Evolutionary conservation across 2,888 invertebrate species (phyloP).

Genomic region (Drosophila tanythrix): DNA sequence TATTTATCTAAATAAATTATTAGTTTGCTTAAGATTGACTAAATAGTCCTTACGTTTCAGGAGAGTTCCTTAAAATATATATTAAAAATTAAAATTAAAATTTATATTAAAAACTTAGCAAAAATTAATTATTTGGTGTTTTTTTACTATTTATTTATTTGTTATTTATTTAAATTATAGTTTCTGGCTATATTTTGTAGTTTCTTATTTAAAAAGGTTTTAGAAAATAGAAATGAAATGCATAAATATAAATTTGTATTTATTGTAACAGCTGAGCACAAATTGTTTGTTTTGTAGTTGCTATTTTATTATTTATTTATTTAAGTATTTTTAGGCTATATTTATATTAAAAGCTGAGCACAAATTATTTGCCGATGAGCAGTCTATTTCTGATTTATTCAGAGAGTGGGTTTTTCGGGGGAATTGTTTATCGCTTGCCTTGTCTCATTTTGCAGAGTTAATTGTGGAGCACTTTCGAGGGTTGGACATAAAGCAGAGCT

Average conservation of each 20-base stretch:
- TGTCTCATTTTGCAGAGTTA: slow-evolving; percentile 36
- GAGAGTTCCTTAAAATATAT: no score
- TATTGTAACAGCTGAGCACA: background rate
- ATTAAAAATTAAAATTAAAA: no score
- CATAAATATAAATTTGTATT: background rate
- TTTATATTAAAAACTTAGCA: background rate
- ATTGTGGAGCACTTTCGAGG: slow-evolving; percentile 31
- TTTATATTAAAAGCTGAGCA: background rate
- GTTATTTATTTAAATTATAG: background rate
- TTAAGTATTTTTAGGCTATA: background rate
- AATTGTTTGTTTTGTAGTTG: background rate
- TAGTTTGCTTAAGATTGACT: no score
- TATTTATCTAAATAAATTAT: no score
- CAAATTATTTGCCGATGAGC: background rate
- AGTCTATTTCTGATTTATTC: no score
- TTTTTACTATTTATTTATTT: no score
- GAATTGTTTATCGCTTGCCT: slow-evolving; percentile 31
- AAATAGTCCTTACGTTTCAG: no score
- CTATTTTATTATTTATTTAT: no score
- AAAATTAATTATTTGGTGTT: background rate
- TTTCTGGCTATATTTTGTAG: no score
- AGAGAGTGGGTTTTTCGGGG: background rate
- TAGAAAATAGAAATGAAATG: background rate
- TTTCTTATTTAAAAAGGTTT: background rate
- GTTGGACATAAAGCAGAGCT: slow-evolving; percentile 48